Evolutionary conservation across 2,797 vertebrate species (phyloP).

Genomic region (Gobionotothen gibberifrons): DNA sequence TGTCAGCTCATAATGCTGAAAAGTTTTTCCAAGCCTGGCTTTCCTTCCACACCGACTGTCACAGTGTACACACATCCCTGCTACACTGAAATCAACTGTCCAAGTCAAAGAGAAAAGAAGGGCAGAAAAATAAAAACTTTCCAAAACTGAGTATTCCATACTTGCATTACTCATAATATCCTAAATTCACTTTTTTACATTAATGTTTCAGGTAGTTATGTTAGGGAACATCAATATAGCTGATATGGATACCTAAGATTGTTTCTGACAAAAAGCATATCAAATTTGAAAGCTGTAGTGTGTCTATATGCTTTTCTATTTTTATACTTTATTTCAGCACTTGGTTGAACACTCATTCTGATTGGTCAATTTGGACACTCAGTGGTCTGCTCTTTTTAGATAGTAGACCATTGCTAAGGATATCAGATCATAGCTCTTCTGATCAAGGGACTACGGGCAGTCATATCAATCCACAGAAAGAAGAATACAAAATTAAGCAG

Average conservation of each 20-base stretch:
- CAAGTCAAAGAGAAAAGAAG: not conserved
- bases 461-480: too few relatives aligned
- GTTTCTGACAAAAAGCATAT: too few relatives aligned
- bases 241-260: not conserved
- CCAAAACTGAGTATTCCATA: not conserved
- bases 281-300: too few relatives aligned
- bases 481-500: too few relatives aligned
- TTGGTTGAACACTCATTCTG: too few relatives aligned
- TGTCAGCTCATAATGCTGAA: slow-evolving; percentile 6
- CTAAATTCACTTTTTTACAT: not conserved
- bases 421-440: too few relatives aligned
- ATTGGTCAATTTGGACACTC: too few relatives aligned
- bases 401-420: too few relatives aligned
- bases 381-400: too few relatives aligned
- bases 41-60: not conserved
- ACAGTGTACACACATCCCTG: not conserved
- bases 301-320: not conserved
- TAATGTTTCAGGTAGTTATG: not conserved
- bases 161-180: too few relatives aligned
- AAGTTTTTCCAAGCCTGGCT: slow-evolving; percentile 27
- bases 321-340: too few relatives aligned
- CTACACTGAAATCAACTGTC: not conserved
- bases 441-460: too few relatives aligned
- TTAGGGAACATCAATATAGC: not conserved
- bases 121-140: slow-evolving; percentile 4